These are phyloP conservation scores for Brachionus rubens DNA, from an alignment of 1,140 invertebrate species.

Conservation along the genomic window DNA sequence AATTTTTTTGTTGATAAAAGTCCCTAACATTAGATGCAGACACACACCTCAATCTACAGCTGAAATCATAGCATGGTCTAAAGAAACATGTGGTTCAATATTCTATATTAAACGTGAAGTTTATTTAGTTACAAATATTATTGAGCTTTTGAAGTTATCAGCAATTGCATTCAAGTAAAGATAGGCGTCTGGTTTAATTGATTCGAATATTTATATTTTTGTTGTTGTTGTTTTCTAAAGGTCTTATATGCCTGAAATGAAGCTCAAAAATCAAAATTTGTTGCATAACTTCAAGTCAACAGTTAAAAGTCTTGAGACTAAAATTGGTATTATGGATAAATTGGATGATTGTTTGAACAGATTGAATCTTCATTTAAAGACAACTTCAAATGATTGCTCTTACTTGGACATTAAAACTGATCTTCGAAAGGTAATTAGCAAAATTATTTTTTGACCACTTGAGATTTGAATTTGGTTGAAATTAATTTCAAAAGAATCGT, in stretches of 20 bases:
- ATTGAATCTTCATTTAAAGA: conserved; percentile 27
- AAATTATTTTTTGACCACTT: neutral
- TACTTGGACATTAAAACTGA: conserved; percentile 42
- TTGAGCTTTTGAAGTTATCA: conserved; percentile 28
- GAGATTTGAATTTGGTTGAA: too few species aligned
- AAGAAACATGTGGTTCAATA: conserved; percentile 34
- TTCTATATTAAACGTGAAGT: conserved; percentile 45
- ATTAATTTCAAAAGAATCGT: too few species aligned
- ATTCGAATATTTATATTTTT: neutral
- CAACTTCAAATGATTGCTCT: conserved; percentile 15
- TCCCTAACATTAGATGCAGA: conserved; percentile 7
- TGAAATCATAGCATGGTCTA: conserved; percentile 36
- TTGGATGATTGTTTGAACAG: conserved; percentile 31
- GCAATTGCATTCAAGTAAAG: conserved; percentile 38
- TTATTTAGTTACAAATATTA: conserved; percentile 21
- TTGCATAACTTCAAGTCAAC: conserved; percentile 37
- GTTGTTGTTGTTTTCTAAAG: neutral
- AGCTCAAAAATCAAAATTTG: conserved; percentile 44
- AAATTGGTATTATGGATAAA: conserved; percentile 44
- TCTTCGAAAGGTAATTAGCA: conserved; percentile 13
- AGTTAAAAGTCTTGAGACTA: conserved; percentile 39
- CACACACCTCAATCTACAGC: neutral
- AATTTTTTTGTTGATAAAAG: neutral
- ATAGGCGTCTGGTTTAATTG: too few species aligned
- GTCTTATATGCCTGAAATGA: conserved; percentile 45